A percentile compares a stretch with the other conserved stretches of the same genome.
phyloP scores from a whole-genome alignment of 2,113 vertebrate species.

The Propithecus coquereli region DNA sequence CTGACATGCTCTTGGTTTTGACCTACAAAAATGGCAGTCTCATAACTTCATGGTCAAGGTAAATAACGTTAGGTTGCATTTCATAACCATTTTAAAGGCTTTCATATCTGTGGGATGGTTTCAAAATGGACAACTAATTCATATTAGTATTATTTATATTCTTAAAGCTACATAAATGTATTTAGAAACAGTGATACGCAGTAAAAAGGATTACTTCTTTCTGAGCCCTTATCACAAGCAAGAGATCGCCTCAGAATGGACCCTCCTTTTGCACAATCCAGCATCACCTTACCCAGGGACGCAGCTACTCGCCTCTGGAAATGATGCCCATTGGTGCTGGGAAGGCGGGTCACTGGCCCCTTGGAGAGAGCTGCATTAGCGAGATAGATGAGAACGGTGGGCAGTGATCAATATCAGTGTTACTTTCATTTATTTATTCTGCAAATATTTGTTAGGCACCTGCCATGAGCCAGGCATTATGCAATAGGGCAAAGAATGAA shows the following conservation, averaged over 20 bases:
- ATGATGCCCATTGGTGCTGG: no score
- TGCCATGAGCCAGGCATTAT: fast-evolving
- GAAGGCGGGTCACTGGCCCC: background rate
- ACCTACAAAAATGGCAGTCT: background rate
- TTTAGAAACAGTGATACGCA: background rate
- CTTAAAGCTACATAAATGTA: background rate
- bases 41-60: fast-evolving
- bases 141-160: background rate
- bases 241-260: background rate
- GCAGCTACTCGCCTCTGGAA: fast-evolving
- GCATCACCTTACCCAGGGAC: background rate
- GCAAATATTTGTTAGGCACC: background rate
- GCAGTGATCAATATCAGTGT: fast-evolving
- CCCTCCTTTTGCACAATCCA: background rate
- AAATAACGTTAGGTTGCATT: background rate
- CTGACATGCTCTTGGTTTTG: background rate
- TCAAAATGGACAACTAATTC: background rate
- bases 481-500: background rate
- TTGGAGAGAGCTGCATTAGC: background rate
- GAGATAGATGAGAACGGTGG: background rate
- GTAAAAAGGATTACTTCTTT: background rate
- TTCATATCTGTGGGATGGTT: background rate
- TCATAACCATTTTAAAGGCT: background rate
- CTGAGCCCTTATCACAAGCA: background rate
- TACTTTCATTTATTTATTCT: background rate